phyloP scores from a whole-genome alignment of 1,140 invertebrate genomes.

The Drosophila pruinosa region DNA sequence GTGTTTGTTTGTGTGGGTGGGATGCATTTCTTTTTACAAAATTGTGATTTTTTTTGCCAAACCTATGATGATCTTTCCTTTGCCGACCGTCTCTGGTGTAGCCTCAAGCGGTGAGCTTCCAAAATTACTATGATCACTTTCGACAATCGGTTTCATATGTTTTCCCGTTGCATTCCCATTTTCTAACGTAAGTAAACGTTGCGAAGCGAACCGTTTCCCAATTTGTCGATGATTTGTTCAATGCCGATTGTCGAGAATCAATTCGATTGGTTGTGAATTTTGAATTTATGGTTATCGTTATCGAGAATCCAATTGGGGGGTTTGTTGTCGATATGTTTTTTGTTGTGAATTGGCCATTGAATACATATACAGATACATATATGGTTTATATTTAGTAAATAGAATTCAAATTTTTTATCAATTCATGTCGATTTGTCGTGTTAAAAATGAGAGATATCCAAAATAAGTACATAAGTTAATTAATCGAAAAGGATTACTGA shows the following conservation, averaged over 20 bases:
- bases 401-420: slow-evolving; percentile 28
- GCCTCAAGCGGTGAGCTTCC: slow-evolving; percentile 58
- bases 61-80: slow-evolving; percentile 83
- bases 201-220: neutral
- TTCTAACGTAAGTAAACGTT: slow-evolving; percentile 41
- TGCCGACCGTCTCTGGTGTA: slow-evolving; percentile 56
- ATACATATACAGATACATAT: slow-evolving; percentile 38
- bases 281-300: slow-evolving; percentile 31
- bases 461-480: slow-evolving; percentile 43
- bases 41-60: slow-evolving; percentile 74
- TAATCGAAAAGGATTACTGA: slow-evolving; percentile 17
- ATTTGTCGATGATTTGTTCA: neutral
- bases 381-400: slow-evolving; percentile 25
- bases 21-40: slow-evolving; percentile 66
- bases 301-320: slow-evolving; percentile 34
- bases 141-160: slow-evolving; percentile 78
- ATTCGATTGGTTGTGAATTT: slow-evolving; percentile 36
- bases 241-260: slow-evolving; percentile 10
- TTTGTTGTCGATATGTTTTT: slow-evolving; percentile 14
- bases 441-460: slow-evolving; percentile 56
- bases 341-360: slow-evolving; percentile 45
- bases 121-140: slow-evolving; percentile 70
- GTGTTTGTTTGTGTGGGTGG: slow-evolving; percentile 30
- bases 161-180: slow-evolving; percentile 50
- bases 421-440: slow-evolving; percentile 28